Evolutionary conservation across 2,113 vertebrate genomes (phyloP).

Genomic region (Strix aluco): DNA sequence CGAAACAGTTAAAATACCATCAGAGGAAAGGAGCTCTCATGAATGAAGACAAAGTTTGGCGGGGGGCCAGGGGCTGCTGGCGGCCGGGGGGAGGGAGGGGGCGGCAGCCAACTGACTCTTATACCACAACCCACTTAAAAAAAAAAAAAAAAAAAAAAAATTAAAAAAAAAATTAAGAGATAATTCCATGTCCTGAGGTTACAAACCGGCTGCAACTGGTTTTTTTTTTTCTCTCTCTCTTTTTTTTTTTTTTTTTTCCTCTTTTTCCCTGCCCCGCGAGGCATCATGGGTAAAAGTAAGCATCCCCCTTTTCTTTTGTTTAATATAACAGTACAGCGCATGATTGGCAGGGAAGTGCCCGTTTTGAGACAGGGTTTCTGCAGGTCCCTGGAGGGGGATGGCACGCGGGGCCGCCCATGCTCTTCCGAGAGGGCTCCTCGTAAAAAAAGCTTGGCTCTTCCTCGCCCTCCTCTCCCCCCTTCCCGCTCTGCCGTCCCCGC

Average conservation of each 20-base stretch:
- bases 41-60: slow-evolving; percentile 78
- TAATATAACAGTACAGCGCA: slow-evolving; percentile 78
- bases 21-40: slow-evolving; percentile 57
- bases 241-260: slow-evolving; percentile 12
- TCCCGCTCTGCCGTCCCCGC: not conserved
- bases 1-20: slow-evolving; percentile 67
- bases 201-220: slow-evolving; percentile 86
- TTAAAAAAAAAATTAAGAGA: not conserved
- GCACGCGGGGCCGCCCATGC: slow-evolving; percentile 54
- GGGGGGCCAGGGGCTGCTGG: slow-evolving; percentile 50
- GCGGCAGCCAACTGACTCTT: slow-evolving; percentile 13
- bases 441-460: not conserved
- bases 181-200: slow-evolving; percentile 80
- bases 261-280: slow-evolving; percentile 69
- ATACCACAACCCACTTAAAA: slow-evolving; percentile 43
- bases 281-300: slow-evolving; percentile 82
- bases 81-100: not conserved
- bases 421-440: not conserved
- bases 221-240: slow-evolving; percentile 1
- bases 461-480: not conserved
- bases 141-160: not conserved
- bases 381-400: slow-evolving; percentile 68
- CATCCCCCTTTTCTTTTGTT: slow-evolving; percentile 82
- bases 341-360: slow-evolving; percentile 79
- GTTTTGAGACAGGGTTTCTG: slow-evolving; percentile 60